Evolutionary conservation across 2,888 invertebrate genomes (phyloP).

Genomic region (Cotesia congregata): DNA sequence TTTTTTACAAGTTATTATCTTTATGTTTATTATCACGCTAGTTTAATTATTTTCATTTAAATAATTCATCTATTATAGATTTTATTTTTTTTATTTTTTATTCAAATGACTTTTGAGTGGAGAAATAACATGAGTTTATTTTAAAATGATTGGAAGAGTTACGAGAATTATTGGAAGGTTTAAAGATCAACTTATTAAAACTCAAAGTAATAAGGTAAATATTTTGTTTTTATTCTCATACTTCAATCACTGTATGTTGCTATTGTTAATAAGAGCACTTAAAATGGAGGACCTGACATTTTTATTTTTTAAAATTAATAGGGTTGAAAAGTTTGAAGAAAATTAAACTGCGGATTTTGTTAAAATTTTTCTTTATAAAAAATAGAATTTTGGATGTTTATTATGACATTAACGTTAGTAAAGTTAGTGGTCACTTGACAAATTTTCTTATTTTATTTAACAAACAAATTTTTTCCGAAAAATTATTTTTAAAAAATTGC

Average conservation of each 20-base stretch:
- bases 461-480: no score
- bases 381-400: no score
- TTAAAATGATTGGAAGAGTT: conserved; percentile 38
- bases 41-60: no score
- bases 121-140: conserved; percentile 4
- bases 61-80: conserved; percentile 9
- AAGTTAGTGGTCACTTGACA: no score
- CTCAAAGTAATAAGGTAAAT: not conserved
- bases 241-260: not conserved
- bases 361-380: no score
- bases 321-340: conserved; percentile 8
- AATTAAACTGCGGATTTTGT: not conserved
- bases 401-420: no score
- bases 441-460: no score
- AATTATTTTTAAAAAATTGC: no score
- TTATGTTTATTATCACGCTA: not conserved
- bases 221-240: not conserved
- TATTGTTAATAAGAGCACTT: not conserved
- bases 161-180: conserved; percentile 33
- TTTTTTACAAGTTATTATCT: not conserved
- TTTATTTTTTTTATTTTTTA: conserved; percentile 6
- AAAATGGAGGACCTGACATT: not conserved
- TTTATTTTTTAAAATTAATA: not conserved
- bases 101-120: not conserved
- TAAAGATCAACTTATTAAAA: conserved; percentile 22